A percentile compares a stretch with the other conserved stretches of the same genome.
These are phyloP conservation scores for Acrocephalus scirpaceus DNA, from an alignment of 2,797 vertebrate genomes.

Conservation along the genomic window DNA sequence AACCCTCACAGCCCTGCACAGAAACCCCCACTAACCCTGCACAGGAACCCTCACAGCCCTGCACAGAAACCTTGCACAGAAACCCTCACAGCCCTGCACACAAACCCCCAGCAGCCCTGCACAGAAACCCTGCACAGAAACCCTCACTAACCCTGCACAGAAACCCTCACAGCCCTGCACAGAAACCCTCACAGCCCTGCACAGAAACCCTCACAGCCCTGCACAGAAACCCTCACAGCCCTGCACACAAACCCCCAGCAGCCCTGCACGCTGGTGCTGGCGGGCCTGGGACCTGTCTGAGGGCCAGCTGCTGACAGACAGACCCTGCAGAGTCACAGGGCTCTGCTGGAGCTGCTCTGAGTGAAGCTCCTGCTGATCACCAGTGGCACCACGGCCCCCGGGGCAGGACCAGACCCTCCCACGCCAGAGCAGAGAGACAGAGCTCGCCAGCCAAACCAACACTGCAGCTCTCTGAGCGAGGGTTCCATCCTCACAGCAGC, in stretches of 20 bases:
- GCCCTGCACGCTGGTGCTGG: background rate
- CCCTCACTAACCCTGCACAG: background rate
- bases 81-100: no score
- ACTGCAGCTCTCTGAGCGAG: fast-evolving
- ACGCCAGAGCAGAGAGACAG: background rate
- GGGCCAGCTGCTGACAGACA: background rate
- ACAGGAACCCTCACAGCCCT: no score
- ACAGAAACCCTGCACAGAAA: background rate
- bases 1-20: no score
- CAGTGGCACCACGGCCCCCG: fast-evolving
- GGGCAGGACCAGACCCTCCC: background rate
- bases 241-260: background rate
- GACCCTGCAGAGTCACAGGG: background rate
- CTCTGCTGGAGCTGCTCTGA: background rate
- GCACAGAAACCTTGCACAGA: no score
- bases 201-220: no score
- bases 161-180: no score
- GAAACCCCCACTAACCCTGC: no score
- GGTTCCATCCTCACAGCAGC: background rate
- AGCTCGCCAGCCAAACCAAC: fast-evolving
- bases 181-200: no score
- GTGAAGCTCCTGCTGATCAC: background rate
- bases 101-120: no score
- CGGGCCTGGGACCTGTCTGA: background rate
- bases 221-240: no score